phyloP scores from a whole-genome alignment of 2,888 invertebrate genomes.

The Auanema freiburgensis region DNA sequence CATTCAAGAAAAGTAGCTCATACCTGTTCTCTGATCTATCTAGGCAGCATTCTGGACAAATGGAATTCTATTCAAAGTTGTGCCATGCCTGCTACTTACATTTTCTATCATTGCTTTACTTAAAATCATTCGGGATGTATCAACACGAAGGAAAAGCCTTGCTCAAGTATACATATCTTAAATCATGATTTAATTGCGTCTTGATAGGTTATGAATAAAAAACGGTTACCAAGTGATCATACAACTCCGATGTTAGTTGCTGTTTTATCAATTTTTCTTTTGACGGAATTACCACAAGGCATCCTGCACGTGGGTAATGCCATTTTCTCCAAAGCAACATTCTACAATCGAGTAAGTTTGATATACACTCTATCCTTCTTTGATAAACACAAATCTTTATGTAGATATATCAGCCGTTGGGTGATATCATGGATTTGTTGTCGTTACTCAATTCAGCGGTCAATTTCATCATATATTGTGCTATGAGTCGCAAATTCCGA shows the following conservation, averaged over 20 bases:
- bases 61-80: slow-evolving; percentile 62
- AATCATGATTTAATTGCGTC: too few species aligned
- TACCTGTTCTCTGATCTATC: slow-evolving; percentile 12
- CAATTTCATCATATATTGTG: slow-evolving; percentile 63
- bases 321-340: slow-evolving; percentile 58
- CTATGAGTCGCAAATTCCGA: slow-evolving; percentile 63
- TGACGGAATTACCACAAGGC: slow-evolving; percentile 62
- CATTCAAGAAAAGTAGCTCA: neutral
- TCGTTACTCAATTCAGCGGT: slow-evolving; percentile 61
- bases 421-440: slow-evolving; percentile 61
- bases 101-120: slow-evolving; percentile 60
- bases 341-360: slow-evolving; percentile 44
- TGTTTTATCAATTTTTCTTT: slow-evolving; percentile 59
- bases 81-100: slow-evolving; percentile 62
- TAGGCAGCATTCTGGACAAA: slow-evolving; percentile 62
- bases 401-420: slow-evolving; percentile 56
- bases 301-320: slow-evolving; percentile 59
- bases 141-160: slow-evolving; percentile 51
- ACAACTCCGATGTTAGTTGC: slow-evolving; percentile 64
- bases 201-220: slow-evolving; percentile 62
- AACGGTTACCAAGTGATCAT: slow-evolving; percentile 60
- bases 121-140: slow-evolving; percentile 60
- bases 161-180: too few species aligned
- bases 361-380: neutral
- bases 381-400: slow-evolving; percentile 21